Evolutionary conservation across 2,113 vertebrate genomes (phyloP).

Genomic region (Microcebus lehilahytsara): DNA sequence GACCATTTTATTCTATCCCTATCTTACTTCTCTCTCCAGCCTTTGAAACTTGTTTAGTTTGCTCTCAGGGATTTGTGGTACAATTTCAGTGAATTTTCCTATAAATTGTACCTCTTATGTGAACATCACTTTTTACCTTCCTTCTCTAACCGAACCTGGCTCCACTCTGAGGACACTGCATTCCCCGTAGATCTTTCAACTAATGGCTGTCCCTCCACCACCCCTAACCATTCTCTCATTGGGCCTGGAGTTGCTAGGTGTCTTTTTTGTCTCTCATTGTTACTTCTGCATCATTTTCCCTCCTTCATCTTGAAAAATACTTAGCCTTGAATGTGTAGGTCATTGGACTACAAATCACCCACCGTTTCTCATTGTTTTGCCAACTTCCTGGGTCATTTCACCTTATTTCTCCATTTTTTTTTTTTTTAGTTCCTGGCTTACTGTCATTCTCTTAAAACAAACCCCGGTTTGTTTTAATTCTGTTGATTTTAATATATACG

Average conservation of each 20-base stretch:
- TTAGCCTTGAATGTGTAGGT: background rate
- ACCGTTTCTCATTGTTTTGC: background rate
- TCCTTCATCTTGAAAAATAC: background rate
- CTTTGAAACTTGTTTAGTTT: background rate
- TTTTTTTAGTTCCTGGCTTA: background rate
- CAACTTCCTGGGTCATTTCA: background rate
- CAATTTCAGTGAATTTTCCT: background rate
- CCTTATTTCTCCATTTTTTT: background rate
- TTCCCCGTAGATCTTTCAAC: background rate
- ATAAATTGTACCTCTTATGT: background rate
- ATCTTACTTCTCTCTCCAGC: background rate
- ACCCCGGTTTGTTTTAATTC: background rate
- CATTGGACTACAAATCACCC: background rate
- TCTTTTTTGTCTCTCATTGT: background rate
- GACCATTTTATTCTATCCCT: background rate
- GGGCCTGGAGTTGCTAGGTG: background rate
- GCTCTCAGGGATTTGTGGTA: background rate
- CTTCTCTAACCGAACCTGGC: background rate
- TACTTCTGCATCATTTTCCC: background rate
- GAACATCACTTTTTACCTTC: background rate
- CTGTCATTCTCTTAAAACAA: background rate
- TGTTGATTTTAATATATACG: background rate
- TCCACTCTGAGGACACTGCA: background rate
- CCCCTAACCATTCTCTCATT: background rate
- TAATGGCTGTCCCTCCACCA: too few species aligned